A percentile compares a stretch with the other conserved stretches of the same genome.
Conservation (phyloP, 2,888 invertebrate genomes). For the Dendrolimus houi region DNA sequence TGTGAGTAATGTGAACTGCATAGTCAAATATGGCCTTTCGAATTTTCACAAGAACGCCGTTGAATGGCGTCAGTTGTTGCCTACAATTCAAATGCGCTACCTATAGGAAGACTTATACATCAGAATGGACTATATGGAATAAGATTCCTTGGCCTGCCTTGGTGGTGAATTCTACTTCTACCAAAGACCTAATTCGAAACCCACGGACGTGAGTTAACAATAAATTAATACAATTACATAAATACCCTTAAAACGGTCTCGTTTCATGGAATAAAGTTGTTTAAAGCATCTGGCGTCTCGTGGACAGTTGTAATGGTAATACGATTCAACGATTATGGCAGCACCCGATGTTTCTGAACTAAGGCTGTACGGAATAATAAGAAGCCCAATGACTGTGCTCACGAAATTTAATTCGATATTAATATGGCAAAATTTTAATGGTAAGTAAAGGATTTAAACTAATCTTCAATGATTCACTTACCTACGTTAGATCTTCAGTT, state of each 20-base stretch:
- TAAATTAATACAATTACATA: slow-evolving; percentile 22
- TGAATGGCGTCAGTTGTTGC: no score
- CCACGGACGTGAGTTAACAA: background rate
- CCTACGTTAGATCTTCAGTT: no score
- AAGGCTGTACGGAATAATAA: slow-evolving; percentile 62
- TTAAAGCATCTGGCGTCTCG: slow-evolving; percentile 60
- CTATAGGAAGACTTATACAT: no score
- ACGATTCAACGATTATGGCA: slow-evolving; percentile 70
- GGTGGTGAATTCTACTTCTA: no score
- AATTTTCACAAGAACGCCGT: no score
- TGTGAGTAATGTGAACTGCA: no score
- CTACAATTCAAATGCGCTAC: no score
- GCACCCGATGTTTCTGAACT: slow-evolving; percentile 36
- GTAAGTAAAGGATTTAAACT: background rate
- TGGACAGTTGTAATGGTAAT: slow-evolving; percentile 72
- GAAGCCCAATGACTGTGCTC: slow-evolving; percentile 56
- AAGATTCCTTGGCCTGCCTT: no score
- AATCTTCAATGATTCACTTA: no score
- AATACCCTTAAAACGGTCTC: slow-evolving; percentile 29
- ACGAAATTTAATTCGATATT: slow-evolving; percentile 57
- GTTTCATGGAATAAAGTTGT: slow-evolving; percentile 63
- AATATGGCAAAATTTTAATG: background rate
- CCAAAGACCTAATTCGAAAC: no score
- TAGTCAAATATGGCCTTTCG: no score
- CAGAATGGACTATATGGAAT: no score